These are phyloP conservation scores for Penaeus japonicus DNA, from an alignment of 1,140 invertebrate species.

Conservation along the genomic window DNA sequence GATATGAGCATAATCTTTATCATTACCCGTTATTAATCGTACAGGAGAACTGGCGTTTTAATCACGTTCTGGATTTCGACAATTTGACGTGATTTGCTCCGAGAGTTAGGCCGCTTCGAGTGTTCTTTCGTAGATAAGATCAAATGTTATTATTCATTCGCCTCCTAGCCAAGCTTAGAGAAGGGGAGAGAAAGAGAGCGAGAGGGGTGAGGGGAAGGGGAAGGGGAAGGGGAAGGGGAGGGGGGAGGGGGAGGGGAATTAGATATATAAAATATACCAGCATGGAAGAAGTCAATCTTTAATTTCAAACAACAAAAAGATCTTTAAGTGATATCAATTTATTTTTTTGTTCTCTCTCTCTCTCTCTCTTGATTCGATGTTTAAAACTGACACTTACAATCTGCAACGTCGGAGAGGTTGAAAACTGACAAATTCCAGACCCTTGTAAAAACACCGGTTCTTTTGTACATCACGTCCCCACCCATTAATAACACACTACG, in stretches of 20 bases:
- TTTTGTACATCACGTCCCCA: too few species aligned
- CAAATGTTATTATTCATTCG: too few species aligned
- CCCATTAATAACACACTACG: conserved; percentile 7
- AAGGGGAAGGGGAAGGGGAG: neutral
- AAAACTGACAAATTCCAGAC: neutral
- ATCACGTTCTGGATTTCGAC: neutral
- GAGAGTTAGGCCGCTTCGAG: neutral
- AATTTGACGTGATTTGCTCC: conserved; percentile 13
- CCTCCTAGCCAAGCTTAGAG: neutral
- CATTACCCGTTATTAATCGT: neutral
- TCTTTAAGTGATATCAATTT: neutral
- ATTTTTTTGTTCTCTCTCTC: neutral
- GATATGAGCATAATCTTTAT: neutral
- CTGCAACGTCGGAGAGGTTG: neutral
- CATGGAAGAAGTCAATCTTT: too few species aligned
- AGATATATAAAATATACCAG: too few species aligned
- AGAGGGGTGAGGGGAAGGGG: neutral
- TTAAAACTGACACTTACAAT: too few species aligned
- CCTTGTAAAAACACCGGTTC: neutral
- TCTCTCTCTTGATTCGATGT: neutral
- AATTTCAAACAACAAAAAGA: too few species aligned
- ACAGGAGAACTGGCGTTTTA: neutral
- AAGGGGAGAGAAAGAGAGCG: neutral
- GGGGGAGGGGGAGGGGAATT: too few species aligned
- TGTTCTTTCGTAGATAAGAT: neutral